These are phyloP conservation scores for Meteorus colon DNA, from an alignment of 2,888 invertebrate species.

Conservation along the genomic window DNA sequence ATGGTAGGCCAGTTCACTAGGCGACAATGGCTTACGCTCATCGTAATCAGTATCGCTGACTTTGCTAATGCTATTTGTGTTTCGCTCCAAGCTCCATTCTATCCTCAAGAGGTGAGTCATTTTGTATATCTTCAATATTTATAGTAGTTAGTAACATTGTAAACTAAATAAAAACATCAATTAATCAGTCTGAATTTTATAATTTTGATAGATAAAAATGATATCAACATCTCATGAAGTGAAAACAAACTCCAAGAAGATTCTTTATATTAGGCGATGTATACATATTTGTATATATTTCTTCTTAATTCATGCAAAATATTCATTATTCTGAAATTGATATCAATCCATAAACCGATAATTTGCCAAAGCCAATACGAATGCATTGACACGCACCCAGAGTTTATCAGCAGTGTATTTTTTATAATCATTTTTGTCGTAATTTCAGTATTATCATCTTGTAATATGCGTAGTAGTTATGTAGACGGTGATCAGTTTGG, in stretches of 20 bases:
- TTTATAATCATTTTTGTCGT: not conserved
- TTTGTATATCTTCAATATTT: not conserved
- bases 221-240: no score
- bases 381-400: constrained; percentile 5
- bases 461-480: constrained; percentile 1
- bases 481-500: not conserved
- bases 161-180: no score
- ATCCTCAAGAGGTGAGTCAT: constrained; percentile 85
- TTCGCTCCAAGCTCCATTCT: constrained; percentile 89
- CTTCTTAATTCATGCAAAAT: not conserved
- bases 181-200: no score
- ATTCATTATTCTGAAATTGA: not conserved
- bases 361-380: constrained; percentile 38
- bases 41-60: constrained; percentile 87
- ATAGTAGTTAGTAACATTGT: not conserved
- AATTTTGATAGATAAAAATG: not conserved
- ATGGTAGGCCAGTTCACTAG: constrained; percentile 81
- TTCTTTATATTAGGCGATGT: constrained; percentile 21
- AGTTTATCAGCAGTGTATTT: constrained; percentile 10
- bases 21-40: constrained; percentile 85
- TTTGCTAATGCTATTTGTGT: constrained; percentile 90
- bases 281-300: not conserved
- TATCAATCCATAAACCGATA: constrained; percentile 8
- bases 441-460: not conserved
- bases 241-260: not conserved